Percentiles rank a stretch among this genome's conserved stretches.
phyloP scores from a whole-genome alignment of 2,113 vertebrate species.

The Chrysemys picta region DNA sequence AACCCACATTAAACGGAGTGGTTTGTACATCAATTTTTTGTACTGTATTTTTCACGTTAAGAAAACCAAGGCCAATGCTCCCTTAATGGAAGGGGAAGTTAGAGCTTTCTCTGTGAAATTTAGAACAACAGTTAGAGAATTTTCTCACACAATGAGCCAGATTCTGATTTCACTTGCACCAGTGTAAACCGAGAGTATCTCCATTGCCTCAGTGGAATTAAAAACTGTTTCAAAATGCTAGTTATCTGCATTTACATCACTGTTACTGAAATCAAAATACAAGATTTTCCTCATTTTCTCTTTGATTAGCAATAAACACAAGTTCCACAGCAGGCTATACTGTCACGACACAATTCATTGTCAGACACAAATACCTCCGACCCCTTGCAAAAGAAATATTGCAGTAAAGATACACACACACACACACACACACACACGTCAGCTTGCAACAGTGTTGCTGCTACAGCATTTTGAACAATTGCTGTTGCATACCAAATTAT shows the following conservation, averaged over 20 bases:
- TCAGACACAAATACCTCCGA: neutral
- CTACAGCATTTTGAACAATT: neutral
- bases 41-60: rapidly evolving
- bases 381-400: neutral
- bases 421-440: neutral
- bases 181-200: neutral
- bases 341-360: neutral
- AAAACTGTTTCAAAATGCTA: neutral
- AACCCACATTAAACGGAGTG: neutral
- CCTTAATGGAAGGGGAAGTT: neutral
- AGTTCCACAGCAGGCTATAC: neutral
- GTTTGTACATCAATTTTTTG: rapidly evolving
- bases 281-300: neutral
- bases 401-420: neutral
- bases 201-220: neutral
- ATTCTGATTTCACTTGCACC: neutral
- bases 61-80: neutral
- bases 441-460: neutral
- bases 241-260: rapidly evolving
- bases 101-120: neutral
- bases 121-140: neutral
- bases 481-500: neutral
- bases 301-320: neutral
- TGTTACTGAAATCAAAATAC: neutral
- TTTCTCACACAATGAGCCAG: neutral